phyloP scores from a whole-genome alignment of 2,888 invertebrate species.

The Lochmaea capreae region DNA sequence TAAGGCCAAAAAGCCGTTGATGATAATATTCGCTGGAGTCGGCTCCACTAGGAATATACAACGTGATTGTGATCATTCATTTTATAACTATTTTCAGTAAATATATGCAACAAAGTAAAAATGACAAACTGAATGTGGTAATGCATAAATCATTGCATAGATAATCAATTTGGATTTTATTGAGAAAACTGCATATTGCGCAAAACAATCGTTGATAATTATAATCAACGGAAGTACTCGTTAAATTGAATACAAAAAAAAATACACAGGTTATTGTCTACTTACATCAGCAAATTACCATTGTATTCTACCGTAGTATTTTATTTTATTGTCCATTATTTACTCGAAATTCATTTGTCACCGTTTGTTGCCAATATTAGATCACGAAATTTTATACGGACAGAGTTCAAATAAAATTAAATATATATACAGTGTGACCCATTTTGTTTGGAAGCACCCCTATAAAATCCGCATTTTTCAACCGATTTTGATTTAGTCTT shows the following conservation, averaged over 20 bases:
- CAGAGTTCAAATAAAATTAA: background rate
- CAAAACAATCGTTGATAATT: constrained; percentile 40
- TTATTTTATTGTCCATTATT: constrained; percentile 20
- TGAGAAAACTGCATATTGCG: constrained; percentile 32
- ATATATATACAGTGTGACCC: too few species aligned
- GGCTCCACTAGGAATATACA: too few species aligned
- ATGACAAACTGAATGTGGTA: background rate
- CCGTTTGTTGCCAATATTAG: background rate
- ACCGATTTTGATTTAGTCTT: too few species aligned
- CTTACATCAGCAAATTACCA: constrained; percentile 36
- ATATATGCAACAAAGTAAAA: background rate
- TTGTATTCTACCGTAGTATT: constrained; percentile 14
- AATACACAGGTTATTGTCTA: constrained; percentile 34
- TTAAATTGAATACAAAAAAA: constrained; percentile 36
- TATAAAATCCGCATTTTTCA: too few species aligned
- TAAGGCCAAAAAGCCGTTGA: too few species aligned
- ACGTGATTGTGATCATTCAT: too few species aligned
- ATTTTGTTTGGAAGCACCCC: too few species aligned
- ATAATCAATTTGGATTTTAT: constrained; percentile 36
- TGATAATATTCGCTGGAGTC: too few species aligned
- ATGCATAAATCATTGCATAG: constrained; percentile 23
- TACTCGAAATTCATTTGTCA: background rate
- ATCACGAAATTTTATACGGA: background rate
- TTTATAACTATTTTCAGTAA: too few species aligned
- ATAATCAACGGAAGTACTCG: constrained; percentile 42